Conservation (phyloP, 2,797 vertebrate species). For the Chaenodraco wilsoni region DNA sequence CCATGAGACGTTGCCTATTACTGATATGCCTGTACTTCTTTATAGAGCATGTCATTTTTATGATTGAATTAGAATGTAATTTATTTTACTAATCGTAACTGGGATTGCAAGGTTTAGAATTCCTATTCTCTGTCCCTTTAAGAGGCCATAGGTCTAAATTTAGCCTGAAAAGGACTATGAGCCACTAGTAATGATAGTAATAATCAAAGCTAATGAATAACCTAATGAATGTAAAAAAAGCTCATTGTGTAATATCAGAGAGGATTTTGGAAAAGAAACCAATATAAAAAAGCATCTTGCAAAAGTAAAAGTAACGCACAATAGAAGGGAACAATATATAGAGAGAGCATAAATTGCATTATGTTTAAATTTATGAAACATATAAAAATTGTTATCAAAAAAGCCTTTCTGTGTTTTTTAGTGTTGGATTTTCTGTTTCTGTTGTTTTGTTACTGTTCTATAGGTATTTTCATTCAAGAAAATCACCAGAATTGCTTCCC, state of each 20-base stretch:
- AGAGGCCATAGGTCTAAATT: not conserved
- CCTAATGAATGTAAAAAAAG: not conserved
- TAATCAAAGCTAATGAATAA: not conserved
- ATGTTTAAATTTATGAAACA: too few relatives aligned
- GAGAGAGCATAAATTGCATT: not conserved
- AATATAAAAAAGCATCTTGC: not conserved
- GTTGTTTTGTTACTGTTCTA: not conserved
- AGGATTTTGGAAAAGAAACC: not conserved
- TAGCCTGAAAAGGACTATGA: not conserved
- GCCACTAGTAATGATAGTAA: slow-evolving; percentile 8
- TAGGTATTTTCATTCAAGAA: slow-evolving; percentile 1
- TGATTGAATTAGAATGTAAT: not conserved
- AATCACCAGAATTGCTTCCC: slow-evolving; percentile 27
- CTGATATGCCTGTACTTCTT: not conserved
- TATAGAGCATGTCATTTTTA: not conserved
- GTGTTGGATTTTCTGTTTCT: not conserved
- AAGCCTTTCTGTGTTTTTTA: not conserved
- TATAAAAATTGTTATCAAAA: too few relatives aligned
- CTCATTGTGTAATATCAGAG: not conserved
- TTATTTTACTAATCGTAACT: not conserved
- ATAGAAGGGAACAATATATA: not conserved
- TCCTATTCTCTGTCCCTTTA: not conserved
- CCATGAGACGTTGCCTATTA: not conserved
- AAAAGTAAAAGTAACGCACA: not conserved
- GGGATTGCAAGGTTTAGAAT: not conserved